Evolutionary conservation across 2,113 vertebrate species (phyloP), one percentile per base, ranked within the genome.

Genomic region (Dasypus novemcinctus): DNA sequence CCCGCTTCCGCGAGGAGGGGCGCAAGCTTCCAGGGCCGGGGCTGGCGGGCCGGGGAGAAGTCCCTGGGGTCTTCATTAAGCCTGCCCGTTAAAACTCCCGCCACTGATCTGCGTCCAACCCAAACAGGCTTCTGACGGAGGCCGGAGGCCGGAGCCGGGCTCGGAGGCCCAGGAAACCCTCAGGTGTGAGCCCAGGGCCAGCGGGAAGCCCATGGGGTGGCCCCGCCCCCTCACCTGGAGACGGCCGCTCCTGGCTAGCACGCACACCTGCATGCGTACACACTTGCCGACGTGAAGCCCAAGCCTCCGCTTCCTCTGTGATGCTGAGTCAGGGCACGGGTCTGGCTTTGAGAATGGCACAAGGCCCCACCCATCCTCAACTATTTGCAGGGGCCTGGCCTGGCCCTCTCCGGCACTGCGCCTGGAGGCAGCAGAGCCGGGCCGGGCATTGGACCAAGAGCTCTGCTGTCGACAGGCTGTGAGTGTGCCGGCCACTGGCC

Each of bases 31-130:
- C 75, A 41, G 33, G 9, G 29, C 38, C 10, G 0, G 69, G 80
- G 23, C 91, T 29, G 15, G 0, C 6, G 43, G 76, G 82, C 10
- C 27, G 8, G 89, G 66, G 61, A 61, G 23, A 3, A 1, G 78
- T 94, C 96, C 82, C 95, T 9, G 18, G 79, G 79, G 95, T 93
- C 95, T 81, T 97, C 95, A 92, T 95, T 97, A 96, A 95, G 63
- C 46, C 87, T 23, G 90, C 54, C 18, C 2, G 6, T n/a, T 59
- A 7, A 61, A 33, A 80, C 3, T 0, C 64, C 81, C 5, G 0
- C 92, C 63, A 49, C 90, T 41, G 15, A n/a, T 79, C 79, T 33
- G 5, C 27, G 33, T 49, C 68, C 68, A 86, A 83, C 87, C 91
- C 82, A 95, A 91, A 94, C 68, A 63, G 59, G 63, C 76, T 79